Evolutionary conservation across 2,797 vertebrate genomes (phyloP).

Genomic region (Poecilia wingei): DNA sequence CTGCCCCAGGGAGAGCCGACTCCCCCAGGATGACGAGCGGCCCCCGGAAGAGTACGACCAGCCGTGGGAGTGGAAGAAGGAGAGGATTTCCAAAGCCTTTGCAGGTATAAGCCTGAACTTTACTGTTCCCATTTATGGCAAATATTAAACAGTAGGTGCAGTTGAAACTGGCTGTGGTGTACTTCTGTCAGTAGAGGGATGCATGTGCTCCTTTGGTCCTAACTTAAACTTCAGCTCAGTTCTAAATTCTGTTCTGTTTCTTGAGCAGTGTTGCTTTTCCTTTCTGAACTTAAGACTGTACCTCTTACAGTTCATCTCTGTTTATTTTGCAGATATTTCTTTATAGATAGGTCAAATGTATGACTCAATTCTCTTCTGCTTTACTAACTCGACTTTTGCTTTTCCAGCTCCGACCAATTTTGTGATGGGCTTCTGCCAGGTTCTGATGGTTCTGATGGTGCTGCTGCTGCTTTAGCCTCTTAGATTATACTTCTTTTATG

Average conservation of each 20-base stretch:
- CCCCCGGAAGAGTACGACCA: slow-evolving; percentile 98
- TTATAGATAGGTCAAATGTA: slow-evolving; percentile 35
- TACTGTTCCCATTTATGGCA: not conserved
- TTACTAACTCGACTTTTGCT: slow-evolving; percentile 55
- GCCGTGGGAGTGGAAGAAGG: slow-evolving; percentile 99
- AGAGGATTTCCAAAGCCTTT: slow-evolving; percentile 96
- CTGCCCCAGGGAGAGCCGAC: slow-evolving; percentile 90
- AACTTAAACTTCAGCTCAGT: not conserved
- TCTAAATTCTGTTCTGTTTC: not conserved
- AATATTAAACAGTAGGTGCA: not conserved
- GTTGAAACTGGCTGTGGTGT: not conserved
- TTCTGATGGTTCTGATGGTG: slow-evolving; percentile 28
- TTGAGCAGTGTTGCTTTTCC: not conserved
- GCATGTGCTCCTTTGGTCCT: slow-evolving; percentile 1
- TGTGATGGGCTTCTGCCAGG: slow-evolving; percentile 47
- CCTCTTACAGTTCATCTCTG: slow-evolving; percentile 24
- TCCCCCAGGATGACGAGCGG: slow-evolving; percentile 94
- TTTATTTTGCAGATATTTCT: slow-evolving; percentile 25
- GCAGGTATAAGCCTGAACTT: slow-evolving; percentile 81
- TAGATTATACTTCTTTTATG: slow-evolving; percentile 23
- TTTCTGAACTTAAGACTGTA: slow-evolving; percentile 13
- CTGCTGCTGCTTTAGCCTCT: slow-evolving; percentile 35
- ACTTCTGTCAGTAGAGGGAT: not conserved
- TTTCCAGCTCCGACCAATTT: slow-evolving; percentile 55
- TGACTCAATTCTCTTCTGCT: slow-evolving; percentile 48